Conservation (phyloP, 1,140 invertebrate genomes). For the Patella vulgata region DNA sequence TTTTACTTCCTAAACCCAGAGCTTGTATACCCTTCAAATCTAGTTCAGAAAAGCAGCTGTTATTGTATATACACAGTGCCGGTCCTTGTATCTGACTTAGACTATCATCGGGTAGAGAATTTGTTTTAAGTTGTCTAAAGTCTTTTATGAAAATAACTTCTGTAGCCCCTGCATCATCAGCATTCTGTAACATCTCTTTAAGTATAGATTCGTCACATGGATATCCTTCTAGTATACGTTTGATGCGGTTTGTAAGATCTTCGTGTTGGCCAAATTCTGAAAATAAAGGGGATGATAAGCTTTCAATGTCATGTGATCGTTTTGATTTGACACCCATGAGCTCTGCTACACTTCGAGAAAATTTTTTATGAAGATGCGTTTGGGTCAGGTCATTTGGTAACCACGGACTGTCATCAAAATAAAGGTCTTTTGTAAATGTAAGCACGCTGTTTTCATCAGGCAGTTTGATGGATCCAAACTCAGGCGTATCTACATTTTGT, state of each 20-base stretch:
- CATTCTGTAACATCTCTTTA: slow-evolving; percentile 68
- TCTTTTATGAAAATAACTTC: slow-evolving; percentile 59
- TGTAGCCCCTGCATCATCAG: too few relatives aligned
- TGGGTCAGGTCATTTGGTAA: slow-evolving; percentile 14
- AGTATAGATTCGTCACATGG: slow-evolving; percentile 48
- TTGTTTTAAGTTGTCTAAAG: slow-evolving; percentile 32
- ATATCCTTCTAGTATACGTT: slow-evolving; percentile 51
- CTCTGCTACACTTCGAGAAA: slow-evolving; percentile 28
- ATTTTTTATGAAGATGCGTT: slow-evolving; percentile 33
- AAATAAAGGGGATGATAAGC: too few relatives aligned
- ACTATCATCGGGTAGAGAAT: slow-evolving; percentile 38
- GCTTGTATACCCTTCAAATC: slow-evolving; percentile 58
- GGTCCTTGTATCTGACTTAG: too few relatives aligned
- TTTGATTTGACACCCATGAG: slow-evolving; percentile 41
- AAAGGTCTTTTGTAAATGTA: too few relatives aligned
- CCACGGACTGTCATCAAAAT: slow-evolving; percentile 33
- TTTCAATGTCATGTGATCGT: too few relatives aligned
- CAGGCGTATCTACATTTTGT: not conserved
- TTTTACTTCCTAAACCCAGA: slow-evolving; percentile 54
- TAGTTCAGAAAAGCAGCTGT: slow-evolving; percentile 50
- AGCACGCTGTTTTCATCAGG: slow-evolving; percentile 7
- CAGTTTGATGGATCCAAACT: slow-evolving; percentile 21
- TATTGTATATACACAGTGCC: slow-evolving; percentile 59
- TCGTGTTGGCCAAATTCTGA: too few relatives aligned
- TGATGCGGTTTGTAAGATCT: slow-evolving; percentile 53